Percentiles rank a stretch among this genome's conserved stretches.
Conservation (phyloP, 1,140 invertebrate genomes). For the Drosophila murphyi region DNA sequence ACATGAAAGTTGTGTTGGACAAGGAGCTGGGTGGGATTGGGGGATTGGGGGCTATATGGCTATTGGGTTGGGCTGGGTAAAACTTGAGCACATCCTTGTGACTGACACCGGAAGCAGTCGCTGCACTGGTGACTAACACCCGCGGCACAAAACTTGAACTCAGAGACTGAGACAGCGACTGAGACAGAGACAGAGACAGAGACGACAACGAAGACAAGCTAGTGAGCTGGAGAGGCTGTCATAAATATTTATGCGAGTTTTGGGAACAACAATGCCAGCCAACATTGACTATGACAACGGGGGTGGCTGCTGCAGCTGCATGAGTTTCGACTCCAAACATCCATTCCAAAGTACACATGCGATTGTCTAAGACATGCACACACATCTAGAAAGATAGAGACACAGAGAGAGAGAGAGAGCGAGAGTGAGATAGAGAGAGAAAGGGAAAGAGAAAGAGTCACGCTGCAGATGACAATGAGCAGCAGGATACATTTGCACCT, state of each 20-base stretch:
- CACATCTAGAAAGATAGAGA: constrained; percentile 1
- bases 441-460: background rate
- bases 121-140: constrained; percentile 67
- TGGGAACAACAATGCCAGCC: constrained; percentile 78
- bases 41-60: constrained; percentile 8
- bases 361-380: constrained; percentile 72
- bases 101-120: constrained; percentile 76
- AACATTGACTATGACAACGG: constrained; percentile 34
- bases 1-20: constrained; percentile 45
- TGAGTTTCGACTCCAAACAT: background rate
- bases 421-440: background rate
- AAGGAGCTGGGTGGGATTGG: background rate
- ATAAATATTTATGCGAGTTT: constrained; percentile 84
- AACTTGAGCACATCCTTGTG: constrained; percentile 64
- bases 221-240: constrained; percentile 53
- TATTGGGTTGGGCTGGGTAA: constrained; percentile 27
- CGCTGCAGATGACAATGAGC: constrained; percentile 73
- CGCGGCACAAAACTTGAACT: constrained; percentile 57
- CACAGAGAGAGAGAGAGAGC: background rate
- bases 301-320: background rate
- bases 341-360: constrained; percentile 58
- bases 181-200: constrained; percentile 30
- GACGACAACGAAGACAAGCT: constrained; percentile 64
- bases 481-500: constrained; percentile 80
- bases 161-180: constrained; percentile 18